phyloP scores from a whole-genome alignment of 2,888 invertebrate species.

The Carterocephalus palaemon region DNA sequence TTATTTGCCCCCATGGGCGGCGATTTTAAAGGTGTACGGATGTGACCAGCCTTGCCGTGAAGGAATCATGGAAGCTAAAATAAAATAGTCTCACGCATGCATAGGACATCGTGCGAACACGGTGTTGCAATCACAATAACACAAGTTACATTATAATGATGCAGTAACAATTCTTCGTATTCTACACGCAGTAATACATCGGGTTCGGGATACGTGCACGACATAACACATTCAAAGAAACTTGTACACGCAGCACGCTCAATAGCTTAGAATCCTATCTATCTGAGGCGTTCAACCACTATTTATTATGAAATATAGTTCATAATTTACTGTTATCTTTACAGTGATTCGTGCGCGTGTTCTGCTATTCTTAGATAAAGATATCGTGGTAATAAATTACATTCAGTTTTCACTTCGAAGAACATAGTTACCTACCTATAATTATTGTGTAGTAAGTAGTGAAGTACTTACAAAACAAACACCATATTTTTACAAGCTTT shows the following conservation, averaged over 20 bases:
- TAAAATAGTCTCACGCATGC: slow-evolving; percentile 40
- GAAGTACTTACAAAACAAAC: neutral
- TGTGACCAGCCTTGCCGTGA: slow-evolving; percentile 35
- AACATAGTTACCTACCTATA: slow-evolving; percentile 1
- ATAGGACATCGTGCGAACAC: slow-evolving; percentile 35
- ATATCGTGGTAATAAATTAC: slow-evolving; percentile 30
- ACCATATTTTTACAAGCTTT: neutral
- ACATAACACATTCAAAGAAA: slow-evolving; percentile 23
- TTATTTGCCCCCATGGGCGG: slow-evolving; percentile 24
- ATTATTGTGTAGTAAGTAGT: neutral
- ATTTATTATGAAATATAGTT: slow-evolving; percentile 28
- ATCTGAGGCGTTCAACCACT: slow-evolving; percentile 10
- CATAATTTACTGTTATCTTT: slow-evolving; percentile 24
- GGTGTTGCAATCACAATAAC: slow-evolving; percentile 31
- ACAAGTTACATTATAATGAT: slow-evolving; percentile 32
- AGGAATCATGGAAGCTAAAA: slow-evolving; percentile 34
- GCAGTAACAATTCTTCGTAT: slow-evolving; percentile 34
- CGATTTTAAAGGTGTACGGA: slow-evolving; percentile 32
- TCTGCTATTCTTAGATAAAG: slow-evolving; percentile 31
- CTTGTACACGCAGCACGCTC: slow-evolving; percentile 18
- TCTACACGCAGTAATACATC: slow-evolving; percentile 31
- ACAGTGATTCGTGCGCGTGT: slow-evolving; percentile 26
- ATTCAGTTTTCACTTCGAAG: slow-evolving; percentile 25
- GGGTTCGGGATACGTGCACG: slow-evolving; percentile 28
- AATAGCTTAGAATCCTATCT: slow-evolving; percentile 9